These are phyloP conservation scores for Epirrhoe alternata DNA, from an alignment of 2,888 invertebrate species.

Conservation along the genomic window DNA sequence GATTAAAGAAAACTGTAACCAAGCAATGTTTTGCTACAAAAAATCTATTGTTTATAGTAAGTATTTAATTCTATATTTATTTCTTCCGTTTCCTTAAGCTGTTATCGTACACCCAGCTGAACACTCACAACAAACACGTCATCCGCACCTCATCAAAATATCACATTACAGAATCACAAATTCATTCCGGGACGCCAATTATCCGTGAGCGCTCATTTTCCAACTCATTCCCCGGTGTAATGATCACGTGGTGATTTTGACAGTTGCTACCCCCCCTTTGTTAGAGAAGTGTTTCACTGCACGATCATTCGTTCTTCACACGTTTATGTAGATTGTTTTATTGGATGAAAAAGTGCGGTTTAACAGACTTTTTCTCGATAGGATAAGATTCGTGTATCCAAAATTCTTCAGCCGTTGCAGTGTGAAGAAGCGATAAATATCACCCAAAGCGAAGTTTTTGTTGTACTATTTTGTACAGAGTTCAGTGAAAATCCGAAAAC, in stretches of 20 bases:
- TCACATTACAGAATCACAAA: conserved; percentile 80
- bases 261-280: conserved; percentile 62
- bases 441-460: too few relatives aligned
- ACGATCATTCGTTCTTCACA: background rate
- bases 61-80: background rate
- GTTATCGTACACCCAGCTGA: background rate
- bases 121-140: conserved; percentile 51
- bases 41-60: conserved; percentile 8
- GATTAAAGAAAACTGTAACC: too few relatives aligned
- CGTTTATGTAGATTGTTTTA: background rate
- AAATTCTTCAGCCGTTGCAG: too few relatives aligned
- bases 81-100: background rate
- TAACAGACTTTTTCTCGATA: too few relatives aligned
- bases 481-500: too few relatives aligned
- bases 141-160: conserved; percentile 82
- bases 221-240: conserved; percentile 82
- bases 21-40: too few relatives aligned
- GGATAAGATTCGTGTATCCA: too few relatives aligned
- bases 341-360: background rate
- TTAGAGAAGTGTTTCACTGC: conserved; percentile 26
- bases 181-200: conserved; percentile 80
- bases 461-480: too few relatives aligned
- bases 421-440: too few relatives aligned
- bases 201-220: conserved; percentile 81
- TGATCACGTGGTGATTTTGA: conserved; percentile 84